Evolutionary conservation across 2,888 invertebrate species (phyloP), one percentile per base, ranked within the genome.

Genomic region (Keiferia lycopersicella): DNA sequence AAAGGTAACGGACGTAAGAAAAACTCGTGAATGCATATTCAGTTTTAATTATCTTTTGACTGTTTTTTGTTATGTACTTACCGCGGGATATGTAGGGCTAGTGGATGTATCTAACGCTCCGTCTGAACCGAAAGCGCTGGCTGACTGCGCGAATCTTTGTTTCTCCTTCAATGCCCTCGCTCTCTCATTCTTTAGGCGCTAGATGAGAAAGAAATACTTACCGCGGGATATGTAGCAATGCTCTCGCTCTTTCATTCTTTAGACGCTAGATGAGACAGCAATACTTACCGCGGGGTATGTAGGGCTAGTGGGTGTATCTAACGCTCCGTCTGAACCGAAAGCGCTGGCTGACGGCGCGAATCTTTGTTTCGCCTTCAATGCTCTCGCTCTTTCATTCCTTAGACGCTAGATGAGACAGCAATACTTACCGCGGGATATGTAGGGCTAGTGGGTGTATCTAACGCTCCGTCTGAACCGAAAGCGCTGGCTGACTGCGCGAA

Each of bases 151-250:
- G n/a, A n/a, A n/a, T n/a, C n/a, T n/a, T n/a, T n/a, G n/a, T n/a
- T n/a, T n/a, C n/a, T n/a, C n/a, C n/a, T 39, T 10, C 39, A 39
- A 39, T 50, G 99, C 99, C 76, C 98, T 94, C 38, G 98, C 96
- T 63, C 99, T 93, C 91, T 99, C 99, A 85, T 98, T 99, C 86
- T 97, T 96, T 75, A 99, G 91, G 74, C 98, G 94, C 88, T 99
- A n/a, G n/a, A n/a, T n/a, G n/a, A n/a, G n/a, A n/a, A n/a, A n/a
- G n/a, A n/a, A n/a, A n/a, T n/a, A n/a, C n/a, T n/a, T n/a, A n/a
- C n/a, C n/a, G n/a, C n/a, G n/a, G n/a, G n/a, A n/a, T n/a, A n/a
- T n/a, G n/a, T n/a, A n/a, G 30, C 6, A 6, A 6, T 12, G 39
- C 3, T 39, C 39, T 39, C 39, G 39, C 39, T 39, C 39, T 2